Conservation (phyloP, 2,888 invertebrate species). For the Ferrisia virgata region DNA sequence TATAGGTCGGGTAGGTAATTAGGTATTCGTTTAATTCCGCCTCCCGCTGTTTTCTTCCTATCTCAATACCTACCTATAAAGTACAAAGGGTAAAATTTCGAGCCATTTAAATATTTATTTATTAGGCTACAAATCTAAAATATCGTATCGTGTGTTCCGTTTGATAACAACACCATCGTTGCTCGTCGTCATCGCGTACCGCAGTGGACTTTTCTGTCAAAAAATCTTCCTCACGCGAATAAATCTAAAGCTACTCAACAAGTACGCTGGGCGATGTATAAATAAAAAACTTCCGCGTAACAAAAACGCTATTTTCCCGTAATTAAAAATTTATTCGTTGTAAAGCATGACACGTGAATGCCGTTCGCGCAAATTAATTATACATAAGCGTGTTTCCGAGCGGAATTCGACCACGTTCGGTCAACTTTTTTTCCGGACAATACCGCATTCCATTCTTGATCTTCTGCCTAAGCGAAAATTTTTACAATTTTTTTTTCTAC, state of each 20-base stretch:
- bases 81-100: too few species aligned
- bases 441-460: not conserved
- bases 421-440: not conserved
- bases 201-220: not conserved
- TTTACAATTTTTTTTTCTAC: not conserved
- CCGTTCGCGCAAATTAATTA: constrained; percentile 6
- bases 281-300: constrained; percentile 2
- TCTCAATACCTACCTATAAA: too few species aligned
- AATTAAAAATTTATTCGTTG: not conserved
- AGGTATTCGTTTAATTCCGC: too few species aligned
- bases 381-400: not conserved
- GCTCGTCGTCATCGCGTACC: not conserved
- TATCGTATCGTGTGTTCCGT: too few species aligned
- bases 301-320: not conserved
- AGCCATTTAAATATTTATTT: too few species aligned
- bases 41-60: too few species aligned
- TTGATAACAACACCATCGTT: too few species aligned
- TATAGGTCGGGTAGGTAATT: too few species aligned
- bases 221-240: not conserved
- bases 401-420: not conserved
- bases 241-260: not conserved
- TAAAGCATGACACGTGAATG: constrained; percentile 9
- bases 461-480: not conserved
- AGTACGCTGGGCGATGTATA: not conserved
- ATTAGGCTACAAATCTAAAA: too few species aligned